Evolutionary conservation across 2,888 invertebrate species (phyloP).

Genomic region (Tipula confusa): DNA sequence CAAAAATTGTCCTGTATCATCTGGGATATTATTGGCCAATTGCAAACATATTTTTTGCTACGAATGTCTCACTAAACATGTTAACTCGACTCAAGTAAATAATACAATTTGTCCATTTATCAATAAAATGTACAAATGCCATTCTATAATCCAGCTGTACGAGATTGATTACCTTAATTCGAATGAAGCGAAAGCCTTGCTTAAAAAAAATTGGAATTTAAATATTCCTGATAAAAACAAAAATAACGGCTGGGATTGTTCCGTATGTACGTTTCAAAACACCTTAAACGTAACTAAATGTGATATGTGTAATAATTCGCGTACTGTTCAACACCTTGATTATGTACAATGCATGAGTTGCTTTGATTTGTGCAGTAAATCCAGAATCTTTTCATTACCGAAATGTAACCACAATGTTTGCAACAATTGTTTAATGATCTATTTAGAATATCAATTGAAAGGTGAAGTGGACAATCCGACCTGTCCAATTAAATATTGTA

Average conservation of each 20-base stretch:
- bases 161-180: not conserved
- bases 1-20: not conserved
- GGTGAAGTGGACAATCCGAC: not conserved
- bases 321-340: not conserved
- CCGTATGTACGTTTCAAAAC: not conserved
- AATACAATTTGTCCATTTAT: not conserved
- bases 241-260: not conserved
- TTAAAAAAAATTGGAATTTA: not conserved
- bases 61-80: not conserved
- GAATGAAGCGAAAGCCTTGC: not conserved
- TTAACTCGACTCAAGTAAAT: not conserved
- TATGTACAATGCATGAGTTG: not conserved
- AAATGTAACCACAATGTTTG: not conserved
- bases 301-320: not conserved
- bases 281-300: not conserved
- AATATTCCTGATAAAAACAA: not conserved
- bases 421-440: not conserved
- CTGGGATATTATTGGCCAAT: not conserved
- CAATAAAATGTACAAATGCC: not conserved
- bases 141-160: not conserved
- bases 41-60: not conserved
- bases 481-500: not conserved
- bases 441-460: not conserved
- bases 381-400: not conserved
- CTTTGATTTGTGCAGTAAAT: not conserved